Percentiles rank a stretch among this genome's conserved stretches.
phyloP scores from a whole-genome alignment of 2,888 invertebrate species.

The Limnephilus auricula region DNA sequence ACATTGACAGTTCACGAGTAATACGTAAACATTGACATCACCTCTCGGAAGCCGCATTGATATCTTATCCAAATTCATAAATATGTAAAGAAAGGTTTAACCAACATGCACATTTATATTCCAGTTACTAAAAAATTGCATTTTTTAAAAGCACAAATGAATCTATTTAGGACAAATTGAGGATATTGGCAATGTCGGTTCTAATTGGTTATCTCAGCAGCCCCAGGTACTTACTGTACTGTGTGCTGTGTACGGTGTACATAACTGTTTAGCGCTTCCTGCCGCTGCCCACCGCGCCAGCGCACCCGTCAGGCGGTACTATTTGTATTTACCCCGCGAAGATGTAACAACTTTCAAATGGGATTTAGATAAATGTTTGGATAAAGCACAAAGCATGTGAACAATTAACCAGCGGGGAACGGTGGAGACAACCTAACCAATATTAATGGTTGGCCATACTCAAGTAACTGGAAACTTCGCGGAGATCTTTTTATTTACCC shows the following conservation, averaged over 20 bases:
- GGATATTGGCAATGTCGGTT: background rate
- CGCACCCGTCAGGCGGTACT: background rate
- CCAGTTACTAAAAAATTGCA: too few relatives aligned
- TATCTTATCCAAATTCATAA: background rate
- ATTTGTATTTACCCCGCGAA: conserved; percentile 53
- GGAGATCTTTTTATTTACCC: conserved; percentile 46
- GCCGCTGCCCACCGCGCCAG: too few relatives aligned
- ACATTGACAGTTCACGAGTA: too few relatives aligned
- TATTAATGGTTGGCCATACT: conserved; percentile 62
- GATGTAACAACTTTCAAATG: conserved; percentile 63
- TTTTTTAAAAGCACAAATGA: too few relatives aligned
- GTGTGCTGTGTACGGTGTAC: too few relatives aligned
- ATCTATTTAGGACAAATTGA: too few relatives aligned
- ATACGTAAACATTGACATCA: background rate
- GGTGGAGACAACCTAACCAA: conserved; percentile 63
- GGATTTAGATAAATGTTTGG: conserved; percentile 66
- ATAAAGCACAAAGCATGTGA: conserved; percentile 66
- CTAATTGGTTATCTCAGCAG: conserved; percentile 6
- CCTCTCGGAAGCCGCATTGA: background rate
- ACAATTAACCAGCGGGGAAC: conserved; percentile 64
- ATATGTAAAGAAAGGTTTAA: background rate
- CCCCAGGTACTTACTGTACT: background rate
- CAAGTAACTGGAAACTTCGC: conserved; percentile 47
- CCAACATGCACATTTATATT: too few relatives aligned
- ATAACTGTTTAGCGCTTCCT: background rate